Evolutionary conservation across 2,797 vertebrate genomes (phyloP).

Genomic region (Alca torda): DNA sequence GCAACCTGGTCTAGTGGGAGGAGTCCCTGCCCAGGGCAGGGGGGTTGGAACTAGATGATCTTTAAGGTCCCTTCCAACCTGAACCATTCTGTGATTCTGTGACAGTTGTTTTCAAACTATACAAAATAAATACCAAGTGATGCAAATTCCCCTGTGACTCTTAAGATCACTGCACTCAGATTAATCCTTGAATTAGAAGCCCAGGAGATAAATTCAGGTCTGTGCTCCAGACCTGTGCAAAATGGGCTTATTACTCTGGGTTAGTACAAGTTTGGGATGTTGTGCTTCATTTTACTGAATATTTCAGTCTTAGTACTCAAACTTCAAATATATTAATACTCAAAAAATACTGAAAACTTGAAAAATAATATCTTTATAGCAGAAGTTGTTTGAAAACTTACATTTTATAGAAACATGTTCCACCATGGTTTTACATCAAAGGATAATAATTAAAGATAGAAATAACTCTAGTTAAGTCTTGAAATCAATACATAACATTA

Average conservation of each 20-base stretch:
- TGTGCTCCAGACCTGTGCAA: neutral
- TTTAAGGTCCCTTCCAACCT: too few relatives aligned
- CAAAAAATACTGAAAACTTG: neutral
- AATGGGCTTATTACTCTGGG: neutral
- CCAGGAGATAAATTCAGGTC: neutral
- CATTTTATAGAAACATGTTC: neutral
- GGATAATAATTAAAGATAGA: neutral
- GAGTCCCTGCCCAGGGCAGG: too few relatives aligned
- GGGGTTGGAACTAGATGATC: too few relatives aligned
- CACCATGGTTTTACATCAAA: neutral
- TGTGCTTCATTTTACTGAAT: neutral
- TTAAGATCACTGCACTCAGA: neutral
- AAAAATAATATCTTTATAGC: neutral
- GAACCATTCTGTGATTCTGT: too few relatives aligned
- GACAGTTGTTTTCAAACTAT: neutral
- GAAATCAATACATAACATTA: neutral
- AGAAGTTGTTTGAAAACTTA: neutral
- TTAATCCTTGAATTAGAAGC: neutral
- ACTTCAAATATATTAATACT: neutral
- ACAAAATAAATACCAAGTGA: neutral
- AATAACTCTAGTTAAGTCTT: neutral
- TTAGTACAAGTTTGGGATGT: neutral
- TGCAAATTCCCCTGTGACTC: neutral
- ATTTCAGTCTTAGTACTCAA: neutral
- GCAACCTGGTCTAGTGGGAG: too few relatives aligned